Evolutionary conservation across 1,140 invertebrate species (phyloP).

Genomic region (Drosophila jambulina): DNA sequence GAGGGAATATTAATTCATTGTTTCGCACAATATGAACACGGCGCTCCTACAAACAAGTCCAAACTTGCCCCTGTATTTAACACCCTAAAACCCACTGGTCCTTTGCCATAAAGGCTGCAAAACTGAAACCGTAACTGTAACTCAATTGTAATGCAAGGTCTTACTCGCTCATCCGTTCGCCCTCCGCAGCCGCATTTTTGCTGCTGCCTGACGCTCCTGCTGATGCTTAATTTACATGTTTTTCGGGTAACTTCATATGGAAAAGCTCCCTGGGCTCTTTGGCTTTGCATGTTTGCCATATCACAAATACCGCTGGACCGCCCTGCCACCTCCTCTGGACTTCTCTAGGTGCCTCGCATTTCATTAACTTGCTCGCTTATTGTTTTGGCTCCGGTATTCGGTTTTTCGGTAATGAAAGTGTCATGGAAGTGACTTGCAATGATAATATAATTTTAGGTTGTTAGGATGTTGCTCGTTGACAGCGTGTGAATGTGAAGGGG

Average conservation of each 20-base stretch:
- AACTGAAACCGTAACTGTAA: constrained; percentile 72
- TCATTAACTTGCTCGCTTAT: constrained; percentile 61
- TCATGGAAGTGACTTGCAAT: constrained; percentile 75
- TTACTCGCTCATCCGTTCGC: constrained; percentile 54
- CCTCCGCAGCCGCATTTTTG: constrained; percentile 3
- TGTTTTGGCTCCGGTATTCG: constrained; percentile 21
- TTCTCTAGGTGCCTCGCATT: constrained; percentile 75
- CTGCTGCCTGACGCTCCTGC: not conserved
- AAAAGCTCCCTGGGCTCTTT: constrained; percentile 50
- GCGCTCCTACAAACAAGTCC: constrained; percentile 22
- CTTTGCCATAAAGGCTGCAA: constrained; percentile 41
- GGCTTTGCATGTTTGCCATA: constrained; percentile 47
- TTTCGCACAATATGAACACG: constrained; percentile 74
- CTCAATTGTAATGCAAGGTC: constrained; percentile 82
- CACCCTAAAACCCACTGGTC: not conserved
- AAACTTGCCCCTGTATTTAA: not conserved
- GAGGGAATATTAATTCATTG: constrained; percentile 75
- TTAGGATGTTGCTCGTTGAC: constrained; percentile 45
- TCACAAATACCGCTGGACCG: constrained; percentile 15
- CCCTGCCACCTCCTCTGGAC: constrained; percentile 26
- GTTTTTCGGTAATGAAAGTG: constrained; percentile 27
- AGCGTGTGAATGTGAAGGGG: constrained; percentile 14
- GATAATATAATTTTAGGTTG: constrained; percentile 68
- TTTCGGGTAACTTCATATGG: constrained; percentile 58
- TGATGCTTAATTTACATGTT: constrained; percentile 63